Base-by-base conservation (phyloP, 2,113 vertebrate genomes). In the Delphinapterus leucas region DNA sequence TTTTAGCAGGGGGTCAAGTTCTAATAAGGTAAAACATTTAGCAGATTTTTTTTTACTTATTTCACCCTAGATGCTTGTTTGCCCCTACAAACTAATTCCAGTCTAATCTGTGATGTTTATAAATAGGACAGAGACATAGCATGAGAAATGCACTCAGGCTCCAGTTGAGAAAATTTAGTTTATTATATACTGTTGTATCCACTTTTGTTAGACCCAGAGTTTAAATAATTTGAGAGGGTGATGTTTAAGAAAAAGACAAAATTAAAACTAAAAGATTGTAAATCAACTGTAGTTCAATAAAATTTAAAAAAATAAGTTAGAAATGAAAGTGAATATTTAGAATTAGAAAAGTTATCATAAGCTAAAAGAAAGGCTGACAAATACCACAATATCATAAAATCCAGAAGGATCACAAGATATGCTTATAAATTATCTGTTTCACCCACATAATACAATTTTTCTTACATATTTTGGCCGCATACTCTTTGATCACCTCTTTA, bases 1-100 rank as follows among this genome's bases (percentile, higher is more conserved):
- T 95, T 97, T 93, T 94, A 97, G 96, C 96, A 95, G 95, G 87
- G 53, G 89, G 92, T 89, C 83, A 93, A 90, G 70, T 96, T 95
- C 92, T 97, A 89, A 97, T 90, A 90, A 47, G 53, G 74, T 77
- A 91, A 97, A 97, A 95, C 83, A 96, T 79, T 97, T 90, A 97
- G 87, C 84, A 95, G 47, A 87, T 28, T 74, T 63, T 89, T 98
- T 98, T 96, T 95, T 58, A 47, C 88, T 92, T 90, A 93, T 92
- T 81, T 97, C 31, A 79, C 80, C 65, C 87, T 49, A 38, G 90
- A 92, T 97, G 58, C 61, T 94, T 96, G 17, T 90, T 95, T 97
- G 61, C 47, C 60, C 90, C 84, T 88, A 67, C 86, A 96, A 97
- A 88, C 80, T 81, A 96, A 96, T 95, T 97, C 81, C 61, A 90